These are phyloP conservation scores for Noctuana brunneofusca DNA, from an alignment of 2,888 invertebrate genomes.

Conservation along the genomic window DNA sequence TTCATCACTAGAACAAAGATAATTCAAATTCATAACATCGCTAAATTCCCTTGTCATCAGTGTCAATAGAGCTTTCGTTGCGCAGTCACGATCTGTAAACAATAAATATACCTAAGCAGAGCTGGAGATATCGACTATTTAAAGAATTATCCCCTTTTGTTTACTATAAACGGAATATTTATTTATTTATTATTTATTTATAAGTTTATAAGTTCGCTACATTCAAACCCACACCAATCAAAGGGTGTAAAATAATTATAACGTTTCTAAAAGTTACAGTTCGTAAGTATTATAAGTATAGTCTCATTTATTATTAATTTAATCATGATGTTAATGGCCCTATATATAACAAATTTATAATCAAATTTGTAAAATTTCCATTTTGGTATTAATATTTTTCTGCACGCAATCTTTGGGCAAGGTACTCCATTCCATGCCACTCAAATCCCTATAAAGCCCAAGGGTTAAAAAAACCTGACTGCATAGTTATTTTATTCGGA, in stretches of 20 bases:
- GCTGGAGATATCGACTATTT: not conserved
- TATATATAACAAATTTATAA: no score
- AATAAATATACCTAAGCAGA: not conserved
- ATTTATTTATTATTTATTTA: not conserved
- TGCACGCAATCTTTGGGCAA: not conserved
- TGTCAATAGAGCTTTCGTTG: not conserved
- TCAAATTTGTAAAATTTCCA: no score
- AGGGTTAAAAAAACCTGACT: not conserved
- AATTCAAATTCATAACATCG: not conserved
- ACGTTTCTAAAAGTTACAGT: no score
- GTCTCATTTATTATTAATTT: no score
- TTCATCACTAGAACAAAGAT: not conserved
- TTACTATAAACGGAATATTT: not conserved
- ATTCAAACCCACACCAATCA: no score
- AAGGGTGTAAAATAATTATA: no score
- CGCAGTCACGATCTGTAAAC: slow-evolving; percentile 4
- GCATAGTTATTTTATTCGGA: not conserved
- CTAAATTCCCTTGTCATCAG: not conserved
- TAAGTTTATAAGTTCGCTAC: no score
- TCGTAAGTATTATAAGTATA: no score
- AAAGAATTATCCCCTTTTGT: not conserved
- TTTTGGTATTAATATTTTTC: not conserved
- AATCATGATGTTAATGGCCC: no score
- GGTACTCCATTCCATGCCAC: not conserved
- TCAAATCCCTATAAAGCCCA: not conserved